These are phyloP conservation scores for Drosophila pseudotalamancana DNA, from an alignment of 2,888 invertebrate species.

Conservation along the genomic window DNA sequence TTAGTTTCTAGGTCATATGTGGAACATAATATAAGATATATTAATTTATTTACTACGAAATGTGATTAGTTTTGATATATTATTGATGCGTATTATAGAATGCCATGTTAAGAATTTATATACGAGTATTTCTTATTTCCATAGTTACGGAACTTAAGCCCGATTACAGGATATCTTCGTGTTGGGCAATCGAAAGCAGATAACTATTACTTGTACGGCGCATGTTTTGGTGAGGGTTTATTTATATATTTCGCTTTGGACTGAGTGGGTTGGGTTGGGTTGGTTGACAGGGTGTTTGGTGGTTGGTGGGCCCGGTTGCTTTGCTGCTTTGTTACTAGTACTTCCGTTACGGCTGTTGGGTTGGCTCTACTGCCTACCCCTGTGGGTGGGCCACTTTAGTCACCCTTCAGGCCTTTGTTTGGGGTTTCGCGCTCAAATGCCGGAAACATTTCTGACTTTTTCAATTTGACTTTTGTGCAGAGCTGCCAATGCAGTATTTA, in stretches of 20 bases:
- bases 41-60: no score
- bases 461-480: conserved; percentile 72
- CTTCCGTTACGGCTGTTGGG: conserved; percentile 75
- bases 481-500: conserved; percentile 24
- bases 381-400: conserved; percentile 51
- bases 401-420: conserved; percentile 41
- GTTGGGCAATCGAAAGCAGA: not conserved
- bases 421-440: conserved; percentile 27
- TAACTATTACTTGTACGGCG: not conserved
- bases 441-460: conserved; percentile 71
- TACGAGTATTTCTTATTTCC: no score
- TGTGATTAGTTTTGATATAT: no score
- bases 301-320: conserved; percentile 49
- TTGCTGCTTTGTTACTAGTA: conserved; percentile 49
- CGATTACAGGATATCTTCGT: not conserved
- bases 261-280: conserved; percentile 14
- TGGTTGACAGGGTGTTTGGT: conserved; percentile 27
- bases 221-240: conserved; percentile 6
- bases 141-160: no score
- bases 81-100: no score
- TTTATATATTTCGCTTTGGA: conserved; percentile 17
- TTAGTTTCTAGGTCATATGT: no score
- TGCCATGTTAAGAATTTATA: no score
- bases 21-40: no score
- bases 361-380: conserved; percentile 43